Percentiles rank a stretch among this genome's conserved stretches.
Evolutionary conservation across 2,888 invertebrate species (phyloP).

Genomic region (Synergus itoensis): DNA sequence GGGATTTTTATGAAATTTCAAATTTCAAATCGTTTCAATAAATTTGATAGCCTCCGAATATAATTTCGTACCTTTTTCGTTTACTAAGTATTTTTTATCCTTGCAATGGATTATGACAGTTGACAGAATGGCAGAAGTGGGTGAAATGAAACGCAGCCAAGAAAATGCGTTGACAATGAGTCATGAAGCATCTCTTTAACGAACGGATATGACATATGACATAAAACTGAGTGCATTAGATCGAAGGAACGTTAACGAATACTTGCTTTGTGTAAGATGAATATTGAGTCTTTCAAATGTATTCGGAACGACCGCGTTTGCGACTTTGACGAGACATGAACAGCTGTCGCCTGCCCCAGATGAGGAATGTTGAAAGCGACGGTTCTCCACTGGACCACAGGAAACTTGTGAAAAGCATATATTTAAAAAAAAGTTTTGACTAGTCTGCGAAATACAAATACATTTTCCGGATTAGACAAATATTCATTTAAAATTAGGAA

Average conservation of each 20-base stretch:
- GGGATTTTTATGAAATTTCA: not conserved
- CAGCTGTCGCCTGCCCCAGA: conserved; percentile 32
- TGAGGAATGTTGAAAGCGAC: conserved; percentile 35
- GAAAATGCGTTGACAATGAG: not conserved
- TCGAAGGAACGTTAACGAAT: conserved; percentile 2
- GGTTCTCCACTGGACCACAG: conserved; percentile 13
- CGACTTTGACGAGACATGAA: conserved; percentile 35
- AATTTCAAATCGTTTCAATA: not conserved
- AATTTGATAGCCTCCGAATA: no score
- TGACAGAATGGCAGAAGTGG: not conserved
- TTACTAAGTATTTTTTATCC: not conserved
- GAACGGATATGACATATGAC: conserved; percentile 1
- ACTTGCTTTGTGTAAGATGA: not conserved
- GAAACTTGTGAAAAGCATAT: conserved; percentile 17
- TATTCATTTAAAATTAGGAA: conserved; percentile 1
- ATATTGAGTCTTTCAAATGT: conserved; percentile 26
- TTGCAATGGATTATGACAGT: not conserved
- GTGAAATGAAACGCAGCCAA: not conserved
- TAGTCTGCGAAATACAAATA: conserved; percentile 22
- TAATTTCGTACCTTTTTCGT: no score
- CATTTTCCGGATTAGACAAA: not conserved
- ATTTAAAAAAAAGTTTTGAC: conserved; percentile 16
- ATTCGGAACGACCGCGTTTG: not conserved
- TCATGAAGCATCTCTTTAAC: not conserved
- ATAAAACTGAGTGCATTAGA: not conserved